A percentile compares a stretch with the other conserved stretches of the same genome.
Evolutionary conservation across 2,113 vertebrate genomes (phyloP).

Genomic region (Phalacrocorax pelagicus): DNA sequence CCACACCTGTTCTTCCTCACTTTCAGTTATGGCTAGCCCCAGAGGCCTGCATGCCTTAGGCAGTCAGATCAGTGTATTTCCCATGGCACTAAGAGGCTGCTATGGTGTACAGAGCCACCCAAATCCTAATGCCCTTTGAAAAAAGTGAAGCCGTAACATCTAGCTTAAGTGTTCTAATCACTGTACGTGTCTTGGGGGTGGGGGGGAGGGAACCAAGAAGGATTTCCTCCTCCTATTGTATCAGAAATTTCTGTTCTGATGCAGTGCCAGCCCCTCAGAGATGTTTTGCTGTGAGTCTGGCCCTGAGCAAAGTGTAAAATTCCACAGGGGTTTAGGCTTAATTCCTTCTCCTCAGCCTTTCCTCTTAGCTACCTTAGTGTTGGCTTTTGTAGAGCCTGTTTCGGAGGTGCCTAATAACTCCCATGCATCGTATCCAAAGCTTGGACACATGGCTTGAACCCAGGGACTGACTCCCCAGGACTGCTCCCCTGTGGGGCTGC

Average conservation of each 20-base stretch:
- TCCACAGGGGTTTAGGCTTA: neutral
- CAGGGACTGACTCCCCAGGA: neutral
- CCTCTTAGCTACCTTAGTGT: neutral
- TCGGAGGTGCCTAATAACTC: neutral
- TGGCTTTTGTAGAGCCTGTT: neutral
- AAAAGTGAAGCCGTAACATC: neutral
- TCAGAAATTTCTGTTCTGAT: neutral
- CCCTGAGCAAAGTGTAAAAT: neutral
- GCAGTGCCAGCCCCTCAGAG: neutral
- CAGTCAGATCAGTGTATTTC: neutral
- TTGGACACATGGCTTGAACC: neutral
- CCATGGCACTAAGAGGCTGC: neutral
- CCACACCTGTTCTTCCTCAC: constrained; percentile 21
- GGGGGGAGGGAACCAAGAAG: neutral
- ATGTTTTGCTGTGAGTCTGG: neutral
- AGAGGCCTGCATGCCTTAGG: neutral
- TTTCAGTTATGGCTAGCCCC: neutral
- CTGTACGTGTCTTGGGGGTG: neutral
- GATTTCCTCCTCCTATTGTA: neutral
- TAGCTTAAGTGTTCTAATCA: neutral
- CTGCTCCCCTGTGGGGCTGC: neutral
- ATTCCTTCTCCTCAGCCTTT: constrained; percentile 9
- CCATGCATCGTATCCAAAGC: rapidly evolving
- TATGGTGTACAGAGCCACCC: neutral
- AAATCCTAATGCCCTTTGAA: neutral